Percentiles rank a stretch among this genome's conserved stretches.
Conservation (phyloP, 2,888 invertebrate genomes). For the Sphinx pinastri region DNA sequence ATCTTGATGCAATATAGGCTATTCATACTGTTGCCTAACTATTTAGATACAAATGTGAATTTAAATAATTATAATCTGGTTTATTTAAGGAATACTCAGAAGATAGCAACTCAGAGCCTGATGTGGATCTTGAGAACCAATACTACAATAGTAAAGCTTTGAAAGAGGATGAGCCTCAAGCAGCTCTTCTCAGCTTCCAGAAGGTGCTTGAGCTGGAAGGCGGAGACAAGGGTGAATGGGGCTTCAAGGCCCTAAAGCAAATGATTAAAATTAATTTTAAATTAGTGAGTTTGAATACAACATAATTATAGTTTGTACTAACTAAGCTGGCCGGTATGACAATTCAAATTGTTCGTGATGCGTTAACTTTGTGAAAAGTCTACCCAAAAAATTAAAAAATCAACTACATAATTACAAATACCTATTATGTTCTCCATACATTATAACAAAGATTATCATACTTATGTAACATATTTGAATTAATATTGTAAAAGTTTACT, state of each 20-base stretch:
- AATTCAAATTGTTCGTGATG: too few relatives aligned
- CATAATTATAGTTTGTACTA: not conserved
- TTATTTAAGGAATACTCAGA: conserved; percentile 96
- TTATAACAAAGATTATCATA: too few relatives aligned
- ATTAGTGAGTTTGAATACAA: conserved; percentile 85
- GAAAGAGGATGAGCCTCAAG: conserved; percentile 97
- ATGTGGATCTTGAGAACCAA: conserved; percentile 99
- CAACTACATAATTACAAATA: too few relatives aligned
- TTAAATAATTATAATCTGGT: not conserved
- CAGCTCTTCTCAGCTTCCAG: conserved; percentile 96
- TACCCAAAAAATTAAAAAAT: too few relatives aligned
- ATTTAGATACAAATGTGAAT: too few relatives aligned
- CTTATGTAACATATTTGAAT: too few relatives aligned
- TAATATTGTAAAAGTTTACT: too few relatives aligned
- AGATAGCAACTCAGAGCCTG: conserved; percentile 99
- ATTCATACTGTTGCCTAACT: too few relatives aligned
- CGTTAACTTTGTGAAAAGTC: too few relatives aligned
- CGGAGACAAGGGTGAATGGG: conserved; percentile 99
- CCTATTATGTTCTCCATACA: too few relatives aligned
- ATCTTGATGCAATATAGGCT: too few relatives aligned
- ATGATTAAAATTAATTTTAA: conserved; percentile 99
- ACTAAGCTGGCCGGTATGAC: too few relatives aligned
- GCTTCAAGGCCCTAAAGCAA: conserved; percentile 99
- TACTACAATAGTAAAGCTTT: conserved; percentile 99
- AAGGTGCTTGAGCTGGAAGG: conserved; percentile 98